phyloP scores from a whole-genome alignment of 2,113 vertebrate species.

The Perccottus glenii region DNA sequence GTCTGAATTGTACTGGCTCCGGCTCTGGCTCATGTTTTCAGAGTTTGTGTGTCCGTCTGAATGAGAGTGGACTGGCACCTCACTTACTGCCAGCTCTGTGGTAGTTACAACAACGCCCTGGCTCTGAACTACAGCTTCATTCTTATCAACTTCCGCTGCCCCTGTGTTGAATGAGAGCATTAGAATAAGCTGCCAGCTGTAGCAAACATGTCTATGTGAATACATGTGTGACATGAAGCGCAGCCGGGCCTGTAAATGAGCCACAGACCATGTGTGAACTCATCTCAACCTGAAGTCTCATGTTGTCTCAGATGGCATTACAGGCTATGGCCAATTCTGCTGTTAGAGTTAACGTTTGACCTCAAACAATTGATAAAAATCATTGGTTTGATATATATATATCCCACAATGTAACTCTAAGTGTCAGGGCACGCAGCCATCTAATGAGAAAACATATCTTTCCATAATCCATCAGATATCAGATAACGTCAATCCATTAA shows the following conservation, averaged over 20 bases:
- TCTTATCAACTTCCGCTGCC: conserved; percentile 59
- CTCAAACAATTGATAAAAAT: no score
- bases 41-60: neutral
- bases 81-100: conserved; percentile 24
- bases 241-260: conserved; percentile 37
- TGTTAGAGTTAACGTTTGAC: no score
- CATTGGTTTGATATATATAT: no score
- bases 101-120: conserved; percentile 37
- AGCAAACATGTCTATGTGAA: conserved; percentile 30
- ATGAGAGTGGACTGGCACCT: conserved; percentile 29
- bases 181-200: conserved; percentile 51
- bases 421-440: no score
- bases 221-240: conserved; percentile 31
- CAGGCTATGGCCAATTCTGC: conserved; percentile 28
- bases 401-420: no score
- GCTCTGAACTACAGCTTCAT: conserved; percentile 51
- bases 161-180: conserved; percentile 60
- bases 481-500: no score
- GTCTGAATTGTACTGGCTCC: conserved; percentile 9
- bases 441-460: no score
- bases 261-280: conserved; percentile 61
- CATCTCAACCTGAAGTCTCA: conserved; percentile 67
- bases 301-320: conserved; percentile 40
- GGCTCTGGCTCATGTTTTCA: neutral
- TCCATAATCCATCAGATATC: no score